Evolutionary conservation across 2,113 vertebrate species (phyloP).

Genomic region (Camelus dromedarius): DNA sequence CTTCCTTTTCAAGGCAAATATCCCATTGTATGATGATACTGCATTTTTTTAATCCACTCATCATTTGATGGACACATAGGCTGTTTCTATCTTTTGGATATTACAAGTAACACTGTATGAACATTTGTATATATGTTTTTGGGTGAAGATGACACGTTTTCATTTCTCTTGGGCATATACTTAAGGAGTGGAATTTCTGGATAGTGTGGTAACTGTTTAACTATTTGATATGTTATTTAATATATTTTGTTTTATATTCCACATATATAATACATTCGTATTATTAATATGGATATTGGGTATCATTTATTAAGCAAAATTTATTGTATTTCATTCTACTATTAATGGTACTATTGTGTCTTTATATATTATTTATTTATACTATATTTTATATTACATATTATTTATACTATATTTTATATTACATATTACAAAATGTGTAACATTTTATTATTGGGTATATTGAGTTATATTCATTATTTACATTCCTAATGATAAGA

Average conservation of each 20-base stretch:
- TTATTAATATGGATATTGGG: neutral
- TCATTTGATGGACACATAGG: neutral
- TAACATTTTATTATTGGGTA: neutral
- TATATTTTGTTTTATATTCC: neutral
- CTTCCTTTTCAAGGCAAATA: neutral
- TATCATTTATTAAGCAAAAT: neutral
- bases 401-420: neutral
- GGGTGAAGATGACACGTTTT: neutral
- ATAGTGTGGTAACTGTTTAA: neutral
- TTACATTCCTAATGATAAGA: neutral
- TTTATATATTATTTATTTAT: neutral
- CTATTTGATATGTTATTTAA: neutral
- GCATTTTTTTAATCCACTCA: neutral
- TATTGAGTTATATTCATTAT: neutral
- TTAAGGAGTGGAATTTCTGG: neutral
- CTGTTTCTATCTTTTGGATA: neutral
- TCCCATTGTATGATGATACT: neutral
- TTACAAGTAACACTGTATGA: neutral
- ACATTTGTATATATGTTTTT: neutral
- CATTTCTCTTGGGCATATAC: neutral
- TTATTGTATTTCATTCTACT: neutral
- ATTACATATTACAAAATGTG: neutral
- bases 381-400: neutral
- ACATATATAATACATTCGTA: neutral
- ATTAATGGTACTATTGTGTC: neutral